These are phyloP conservation scores for Leptarthrus brevirostris DNA, from an alignment of 2,888 invertebrate species.

Conservation along the genomic window DNA sequence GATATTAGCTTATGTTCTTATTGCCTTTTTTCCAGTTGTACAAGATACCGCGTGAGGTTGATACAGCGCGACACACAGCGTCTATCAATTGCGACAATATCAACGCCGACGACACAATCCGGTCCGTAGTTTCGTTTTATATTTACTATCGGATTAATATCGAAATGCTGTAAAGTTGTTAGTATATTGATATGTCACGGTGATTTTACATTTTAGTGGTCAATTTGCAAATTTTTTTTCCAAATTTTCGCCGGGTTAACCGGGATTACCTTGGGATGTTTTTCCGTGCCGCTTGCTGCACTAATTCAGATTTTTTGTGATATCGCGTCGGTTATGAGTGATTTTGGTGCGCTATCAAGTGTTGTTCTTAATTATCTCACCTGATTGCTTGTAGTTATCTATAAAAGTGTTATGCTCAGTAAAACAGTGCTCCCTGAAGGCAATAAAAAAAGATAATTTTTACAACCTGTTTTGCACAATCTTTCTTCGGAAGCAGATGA, in stretches of 20 bases:
- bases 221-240: neutral
- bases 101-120: neutral
- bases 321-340: conserved; percentile 7
- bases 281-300: too few relatives aligned
- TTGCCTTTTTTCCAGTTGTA: conserved; percentile 41
- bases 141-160: neutral
- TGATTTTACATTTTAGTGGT: neutral
- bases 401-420: conserved; percentile 9
- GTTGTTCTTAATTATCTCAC: conserved; percentile 36
- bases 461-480: conserved; percentile 4
- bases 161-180: neutral
- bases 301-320: neutral
- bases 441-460: conserved; percentile 29
- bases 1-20: conserved; percentile 42
- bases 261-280: too few relatives aligned
- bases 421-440: conserved; percentile 19
- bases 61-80: conserved; percentile 15
- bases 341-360: conserved; percentile 13
- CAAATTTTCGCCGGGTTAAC: too few relatives aligned
- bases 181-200: neutral
- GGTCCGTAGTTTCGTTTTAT: neutral
- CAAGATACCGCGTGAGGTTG: conserved; percentile 36
- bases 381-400: conserved; percentile 37
- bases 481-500: neutral
- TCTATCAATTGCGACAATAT: neutral